Percentiles rank a stretch among this genome's conserved stretches.
Evolutionary conservation across 2,113 vertebrate genomes (phyloP).

Genomic region (Alligator mississippiensis): DNA sequence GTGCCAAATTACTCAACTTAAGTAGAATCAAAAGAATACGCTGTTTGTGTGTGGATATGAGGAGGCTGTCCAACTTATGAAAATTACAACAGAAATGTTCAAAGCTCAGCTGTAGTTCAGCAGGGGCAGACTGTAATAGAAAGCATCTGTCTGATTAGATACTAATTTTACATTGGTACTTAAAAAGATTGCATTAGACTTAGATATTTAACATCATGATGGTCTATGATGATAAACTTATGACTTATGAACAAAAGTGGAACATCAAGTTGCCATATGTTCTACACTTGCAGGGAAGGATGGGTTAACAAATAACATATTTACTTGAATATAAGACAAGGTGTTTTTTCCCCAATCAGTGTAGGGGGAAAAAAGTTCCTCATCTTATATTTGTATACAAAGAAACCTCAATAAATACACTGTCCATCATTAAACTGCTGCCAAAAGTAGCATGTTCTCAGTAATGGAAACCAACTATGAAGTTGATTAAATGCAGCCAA

Average conservation of each 20-base stretch:
- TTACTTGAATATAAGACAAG: too few species aligned
- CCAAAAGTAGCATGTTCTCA: too few species aligned
- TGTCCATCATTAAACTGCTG: too few species aligned
- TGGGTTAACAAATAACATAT: too few species aligned
- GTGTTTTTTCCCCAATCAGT: too few species aligned
- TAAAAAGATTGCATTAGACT: background rate
- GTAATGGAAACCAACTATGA: too few species aligned
- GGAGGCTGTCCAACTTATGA: background rate
- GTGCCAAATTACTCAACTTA: background rate
- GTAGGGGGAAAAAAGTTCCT: too few species aligned
- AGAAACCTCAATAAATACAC: too few species aligned
- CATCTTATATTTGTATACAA: too few species aligned
- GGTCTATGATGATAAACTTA: background rate
- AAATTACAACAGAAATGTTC: background rate
- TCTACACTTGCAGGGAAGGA: background rate
- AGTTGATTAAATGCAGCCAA: too few species aligned
- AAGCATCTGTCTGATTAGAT: background rate
- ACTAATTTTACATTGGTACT: background rate
- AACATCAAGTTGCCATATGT: accelerated
- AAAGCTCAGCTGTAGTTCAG: background rate
- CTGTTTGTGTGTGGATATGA: accelerated
- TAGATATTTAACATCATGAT: background rate
- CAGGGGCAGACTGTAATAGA: background rate
- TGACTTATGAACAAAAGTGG: background rate
- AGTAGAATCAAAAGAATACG: background rate